These are phyloP conservation scores for Bombus confusus DNA, from an alignment of 1,140 invertebrate genomes.

Conservation along the genomic window DNA sequence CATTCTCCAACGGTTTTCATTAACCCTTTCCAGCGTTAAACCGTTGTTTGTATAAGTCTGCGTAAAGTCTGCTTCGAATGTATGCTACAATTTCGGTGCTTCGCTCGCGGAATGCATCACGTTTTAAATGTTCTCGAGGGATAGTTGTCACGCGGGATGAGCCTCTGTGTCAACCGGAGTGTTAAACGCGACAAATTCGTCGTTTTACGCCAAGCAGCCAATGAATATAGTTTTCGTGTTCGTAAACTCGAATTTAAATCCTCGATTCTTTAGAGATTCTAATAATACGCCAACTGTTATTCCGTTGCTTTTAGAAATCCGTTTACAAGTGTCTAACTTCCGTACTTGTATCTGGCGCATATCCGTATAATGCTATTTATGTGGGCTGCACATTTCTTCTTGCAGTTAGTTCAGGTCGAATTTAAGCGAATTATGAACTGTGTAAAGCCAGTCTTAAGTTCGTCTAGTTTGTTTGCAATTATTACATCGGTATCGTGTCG, in stretches of 20 bases:
- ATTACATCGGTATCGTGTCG: background rate
- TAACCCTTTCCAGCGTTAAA: conserved; percentile 38
- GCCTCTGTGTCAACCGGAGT: background rate
- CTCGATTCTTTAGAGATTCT: no score
- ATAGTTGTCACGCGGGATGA: background rate
- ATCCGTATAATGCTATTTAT: background rate
- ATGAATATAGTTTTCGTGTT: no score
- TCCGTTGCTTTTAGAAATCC: no score
- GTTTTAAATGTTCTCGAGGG: conserved; percentile 18
- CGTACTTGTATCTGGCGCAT: no score
- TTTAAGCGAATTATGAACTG: background rate
- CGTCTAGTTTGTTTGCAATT: background rate
- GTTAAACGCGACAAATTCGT: background rate
- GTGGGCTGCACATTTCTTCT: background rate
- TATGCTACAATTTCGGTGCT: background rate
- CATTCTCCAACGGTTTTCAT: conserved; percentile 38
- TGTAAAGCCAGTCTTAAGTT: background rate
- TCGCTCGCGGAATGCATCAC: background rate
- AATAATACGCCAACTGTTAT: no score
- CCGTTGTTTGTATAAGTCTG: conserved; percentile 18
- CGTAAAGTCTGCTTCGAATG: conserved; percentile 6
- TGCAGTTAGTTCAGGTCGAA: background rate
- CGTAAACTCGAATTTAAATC: no score
- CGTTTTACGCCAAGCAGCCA: background rate
- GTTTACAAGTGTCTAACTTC: no score